A percentile compares a stretch with the other conserved stretches of the same genome.
Conservation (phyloP, 37 sponge, comb jelly and placozoan genomes). For the Aphrocallistes beatrix region DNA sequence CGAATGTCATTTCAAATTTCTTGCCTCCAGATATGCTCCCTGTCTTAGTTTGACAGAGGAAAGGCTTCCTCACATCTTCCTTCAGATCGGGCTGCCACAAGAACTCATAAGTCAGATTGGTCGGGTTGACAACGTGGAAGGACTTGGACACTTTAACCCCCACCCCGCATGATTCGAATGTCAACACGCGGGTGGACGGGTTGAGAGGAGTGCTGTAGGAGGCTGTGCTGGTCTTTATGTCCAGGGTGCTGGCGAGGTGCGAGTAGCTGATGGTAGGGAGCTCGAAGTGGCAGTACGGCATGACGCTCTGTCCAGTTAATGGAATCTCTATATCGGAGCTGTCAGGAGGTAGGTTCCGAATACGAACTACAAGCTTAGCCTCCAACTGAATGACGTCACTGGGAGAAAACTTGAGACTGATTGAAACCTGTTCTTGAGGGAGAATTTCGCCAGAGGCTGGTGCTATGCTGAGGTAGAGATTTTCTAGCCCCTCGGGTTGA, state of each 20-base stretch:
- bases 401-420: conserved; percentile 68
- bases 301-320: conserved; percentile 53
- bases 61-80: conserved; percentile 29
- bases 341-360: not conserved
- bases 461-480: conserved; percentile 50
- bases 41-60: conserved; percentile 58
- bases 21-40: conserved; percentile 59
- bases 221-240: conserved; percentile 11
- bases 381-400: conserved; percentile 43
- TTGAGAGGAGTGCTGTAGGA: conserved; percentile 26
- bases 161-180: conserved; percentile 70
- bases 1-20: conserved; percentile 74
- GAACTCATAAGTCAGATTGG: conserved; percentile 62
- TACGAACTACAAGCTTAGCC: not conserved
- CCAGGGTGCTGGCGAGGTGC: conserved; percentile 25
- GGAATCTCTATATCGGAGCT: conserved; percentile 29
- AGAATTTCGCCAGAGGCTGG: conserved; percentile 52
- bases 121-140: conserved; percentile 87
- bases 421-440: conserved; percentile 41
- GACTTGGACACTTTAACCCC: conserved; percentile 46
- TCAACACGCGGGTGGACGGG: conserved; percentile 61
- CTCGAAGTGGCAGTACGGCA: conserved; percentile 99
- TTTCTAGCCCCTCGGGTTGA: conserved; percentile 30
- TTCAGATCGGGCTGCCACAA: conserved; percentile 29
- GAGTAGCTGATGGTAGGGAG: conserved; percentile 32